Conservation (phyloP, 1,140 invertebrate genomes). For the Grapholita molesta region DNA sequence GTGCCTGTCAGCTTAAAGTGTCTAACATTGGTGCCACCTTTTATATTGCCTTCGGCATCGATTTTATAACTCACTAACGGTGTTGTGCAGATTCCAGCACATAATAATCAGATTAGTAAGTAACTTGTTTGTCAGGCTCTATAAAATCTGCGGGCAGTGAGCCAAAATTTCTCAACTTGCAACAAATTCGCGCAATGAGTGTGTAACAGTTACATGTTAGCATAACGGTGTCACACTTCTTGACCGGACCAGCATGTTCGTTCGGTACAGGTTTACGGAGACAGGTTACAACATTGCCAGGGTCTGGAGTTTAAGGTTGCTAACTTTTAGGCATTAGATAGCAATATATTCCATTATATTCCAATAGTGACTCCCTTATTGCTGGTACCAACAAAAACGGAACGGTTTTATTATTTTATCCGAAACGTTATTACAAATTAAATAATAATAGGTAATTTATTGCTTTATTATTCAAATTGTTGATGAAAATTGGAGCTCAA, state of each 20-base stretch:
- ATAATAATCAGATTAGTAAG: background rate
- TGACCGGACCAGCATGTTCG: background rate
- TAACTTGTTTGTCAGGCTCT: conserved; percentile 4
- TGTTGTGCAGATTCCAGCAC: background rate
- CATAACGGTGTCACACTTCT: conserved; percentile 3
- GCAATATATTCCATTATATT: no score
- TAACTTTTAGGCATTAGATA: background rate
- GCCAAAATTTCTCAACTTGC: conserved; percentile 2
- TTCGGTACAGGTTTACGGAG: background rate
- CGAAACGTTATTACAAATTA: no score
- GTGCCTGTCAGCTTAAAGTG: no score
- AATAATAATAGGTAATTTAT: no score
- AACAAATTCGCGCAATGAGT: conserved; percentile 9
- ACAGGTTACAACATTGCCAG: background rate
- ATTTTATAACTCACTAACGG: background rate
- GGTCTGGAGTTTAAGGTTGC: background rate
- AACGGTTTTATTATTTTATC: no score
- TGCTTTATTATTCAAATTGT: no score
- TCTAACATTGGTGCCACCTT: no score
- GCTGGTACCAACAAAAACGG: no score
- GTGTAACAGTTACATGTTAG: conserved; percentile 17
- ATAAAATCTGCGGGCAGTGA: background rate
- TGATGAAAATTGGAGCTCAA: no score
- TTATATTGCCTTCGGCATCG: no score
- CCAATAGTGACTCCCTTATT: no score